Percentiles rank a stretch among this genome's conserved stretches.
phyloP scores from a whole-genome alignment of 2,888 invertebrate species.

The Clostera curtula region DNA sequence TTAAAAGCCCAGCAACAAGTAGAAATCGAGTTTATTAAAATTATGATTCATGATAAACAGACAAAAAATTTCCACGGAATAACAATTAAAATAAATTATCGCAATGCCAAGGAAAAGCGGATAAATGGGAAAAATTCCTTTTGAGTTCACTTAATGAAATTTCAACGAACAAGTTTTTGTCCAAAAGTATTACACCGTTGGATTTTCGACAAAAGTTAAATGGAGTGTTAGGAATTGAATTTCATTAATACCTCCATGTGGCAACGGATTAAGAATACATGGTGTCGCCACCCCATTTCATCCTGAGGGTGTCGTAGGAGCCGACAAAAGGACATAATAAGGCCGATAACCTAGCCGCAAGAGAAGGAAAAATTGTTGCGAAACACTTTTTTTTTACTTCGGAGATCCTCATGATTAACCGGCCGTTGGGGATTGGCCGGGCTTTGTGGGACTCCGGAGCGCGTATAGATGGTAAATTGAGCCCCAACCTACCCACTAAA shows the following conservation, averaged over 20 bases:
- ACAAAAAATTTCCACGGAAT: slow-evolving; percentile 25
- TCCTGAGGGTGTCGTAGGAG: too few relatives aligned
- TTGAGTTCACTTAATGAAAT: slow-evolving; percentile 44
- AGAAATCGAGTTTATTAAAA: slow-evolving; percentile 11
- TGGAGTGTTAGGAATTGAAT: slow-evolving; percentile 63
- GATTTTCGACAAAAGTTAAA: slow-evolving; percentile 58
- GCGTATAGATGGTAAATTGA: too few relatives aligned
- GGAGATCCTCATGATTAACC: too few relatives aligned
- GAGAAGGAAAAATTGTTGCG: too few relatives aligned
- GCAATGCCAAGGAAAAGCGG: slow-evolving; percentile 32
- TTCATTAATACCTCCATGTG: slow-evolving; percentile 47
- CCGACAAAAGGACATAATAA: too few relatives aligned
- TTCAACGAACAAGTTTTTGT: slow-evolving; percentile 45
- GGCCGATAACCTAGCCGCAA: too few relatives aligned
- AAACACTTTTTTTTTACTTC: too few relatives aligned
- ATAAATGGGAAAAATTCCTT: slow-evolving; percentile 32
- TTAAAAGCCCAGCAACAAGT: background rate
- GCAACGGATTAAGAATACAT: too few relatives aligned
- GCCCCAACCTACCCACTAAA: too few relatives aligned
- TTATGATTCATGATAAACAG: slow-evolving; percentile 14
- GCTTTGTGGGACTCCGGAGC: too few relatives aligned
- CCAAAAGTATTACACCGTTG: slow-evolving; percentile 52
- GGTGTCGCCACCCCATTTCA: too few relatives aligned
- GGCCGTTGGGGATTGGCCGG: too few relatives aligned
- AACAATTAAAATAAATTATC: slow-evolving; percentile 51